These are phyloP conservation scores for Apis dorsata DNA, from an alignment of 1,140 invertebrate species.

Conservation along the genomic window DNA sequence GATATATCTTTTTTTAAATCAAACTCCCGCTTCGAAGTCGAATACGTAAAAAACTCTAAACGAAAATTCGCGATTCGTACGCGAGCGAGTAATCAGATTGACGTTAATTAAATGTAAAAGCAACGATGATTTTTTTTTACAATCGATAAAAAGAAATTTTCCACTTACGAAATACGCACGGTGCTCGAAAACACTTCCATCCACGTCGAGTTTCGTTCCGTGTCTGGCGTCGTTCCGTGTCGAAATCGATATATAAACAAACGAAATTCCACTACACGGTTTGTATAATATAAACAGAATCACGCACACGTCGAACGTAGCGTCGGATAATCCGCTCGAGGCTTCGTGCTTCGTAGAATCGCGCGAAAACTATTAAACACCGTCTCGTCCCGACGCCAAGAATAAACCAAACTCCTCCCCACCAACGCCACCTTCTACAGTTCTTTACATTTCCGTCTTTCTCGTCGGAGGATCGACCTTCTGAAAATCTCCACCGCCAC, in stretches of 20 bases:
- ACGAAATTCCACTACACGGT: background rate
- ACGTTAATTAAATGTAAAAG: too few species aligned
- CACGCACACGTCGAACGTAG: slow-evolving; percentile 50
- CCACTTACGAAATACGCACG: background rate
- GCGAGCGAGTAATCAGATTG: too few species aligned
- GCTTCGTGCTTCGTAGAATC: slow-evolving; percentile 53
- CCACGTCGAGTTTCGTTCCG: background rate
- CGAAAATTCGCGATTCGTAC: too few species aligned
- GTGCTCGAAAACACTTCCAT: background rate
- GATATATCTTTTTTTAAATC: background rate
- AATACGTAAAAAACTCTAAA: background rate
- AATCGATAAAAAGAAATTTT: too few species aligned
- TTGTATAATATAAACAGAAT: slow-evolving; percentile 18
- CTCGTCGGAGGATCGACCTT: slow-evolving; percentile 26
- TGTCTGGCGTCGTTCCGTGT: background rate
- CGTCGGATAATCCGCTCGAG: slow-evolving; percentile 41
- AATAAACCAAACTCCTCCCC: slow-evolving; percentile 74
- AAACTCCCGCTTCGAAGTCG: background rate
- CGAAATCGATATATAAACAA: slow-evolving; percentile 8
- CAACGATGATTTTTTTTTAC: too few species aligned
- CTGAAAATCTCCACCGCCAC: slow-evolving; percentile 5
- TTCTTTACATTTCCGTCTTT: slow-evolving; percentile 40
- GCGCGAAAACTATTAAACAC: slow-evolving; percentile 70
- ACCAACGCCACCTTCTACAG: slow-evolving; percentile 61
- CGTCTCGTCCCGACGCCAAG: slow-evolving; percentile 71